A percentile compares a stretch with the other conserved stretches of the same genome.
These are phyloP conservation scores for Dolichoris vasculosae DNA, from an alignment of 1,140 invertebrate species.

Conservation along the genomic window DNA sequence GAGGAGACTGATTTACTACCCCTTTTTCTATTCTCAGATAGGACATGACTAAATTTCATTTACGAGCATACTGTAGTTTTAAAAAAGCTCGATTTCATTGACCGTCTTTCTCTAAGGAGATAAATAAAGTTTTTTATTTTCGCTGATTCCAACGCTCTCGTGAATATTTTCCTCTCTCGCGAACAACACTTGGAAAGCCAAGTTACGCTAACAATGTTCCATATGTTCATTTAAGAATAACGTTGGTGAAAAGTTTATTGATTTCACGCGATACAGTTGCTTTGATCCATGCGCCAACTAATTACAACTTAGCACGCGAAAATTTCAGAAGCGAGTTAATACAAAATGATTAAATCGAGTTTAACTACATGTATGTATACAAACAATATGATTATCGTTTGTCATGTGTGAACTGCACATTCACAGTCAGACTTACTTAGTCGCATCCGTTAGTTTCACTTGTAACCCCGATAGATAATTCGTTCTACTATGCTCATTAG, in stretches of 20 bases:
- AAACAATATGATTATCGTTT: not conserved
- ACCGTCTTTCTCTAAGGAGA: not conserved
- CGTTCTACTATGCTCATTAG: slow-evolving; percentile 35
- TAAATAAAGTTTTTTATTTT: not conserved
- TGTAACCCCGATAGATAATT: slow-evolving; percentile 35
- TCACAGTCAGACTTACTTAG: slow-evolving; percentile 21
- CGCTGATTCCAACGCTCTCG: too few species aligned
- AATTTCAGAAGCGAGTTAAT: slow-evolving; percentile 24
- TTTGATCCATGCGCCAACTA: not conserved
- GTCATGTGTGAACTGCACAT: slow-evolving; percentile 2
- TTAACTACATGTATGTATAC: not conserved
- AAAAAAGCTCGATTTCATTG: not conserved
- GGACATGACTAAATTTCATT: slow-evolving; percentile 32
- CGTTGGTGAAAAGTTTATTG: not conserved
- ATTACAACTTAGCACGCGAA: slow-evolving; percentile 7
- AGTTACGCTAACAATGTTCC: not conserved
- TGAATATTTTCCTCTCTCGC: too few species aligned
- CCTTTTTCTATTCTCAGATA: slow-evolving; percentile 13
- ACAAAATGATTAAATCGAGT: slow-evolving; percentile 34
- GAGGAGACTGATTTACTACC: slow-evolving; percentile 32
- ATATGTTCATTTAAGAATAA: not conserved
- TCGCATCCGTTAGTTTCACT: slow-evolving; percentile 19
- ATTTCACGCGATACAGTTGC: not conserved
- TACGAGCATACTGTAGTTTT: slow-evolving; percentile 19
- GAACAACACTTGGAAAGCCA: not conserved